These are phyloP conservation scores for Rhinopomastus cyanomelas DNA, from an alignment of 2,113 vertebrate genomes.

Conservation along the genomic window DNA sequence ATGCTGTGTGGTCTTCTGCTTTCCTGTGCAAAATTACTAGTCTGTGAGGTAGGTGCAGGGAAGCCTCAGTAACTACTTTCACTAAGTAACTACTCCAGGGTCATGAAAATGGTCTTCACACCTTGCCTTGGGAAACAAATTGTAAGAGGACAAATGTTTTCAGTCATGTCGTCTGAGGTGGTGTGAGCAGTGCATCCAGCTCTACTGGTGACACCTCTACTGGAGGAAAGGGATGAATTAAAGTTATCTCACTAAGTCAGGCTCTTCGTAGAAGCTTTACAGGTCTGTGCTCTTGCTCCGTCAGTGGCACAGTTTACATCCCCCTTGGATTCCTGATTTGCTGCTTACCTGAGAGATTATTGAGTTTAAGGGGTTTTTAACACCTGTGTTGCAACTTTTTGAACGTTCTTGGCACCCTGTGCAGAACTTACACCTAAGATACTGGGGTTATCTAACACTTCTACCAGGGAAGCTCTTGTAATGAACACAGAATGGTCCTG, in stretches of 20 bases:
- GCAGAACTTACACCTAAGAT: background rate
- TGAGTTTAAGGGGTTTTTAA: background rate
- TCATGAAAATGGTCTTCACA: background rate
- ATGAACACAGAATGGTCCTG: background rate
- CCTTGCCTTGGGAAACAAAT: background rate
- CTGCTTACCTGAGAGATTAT: background rate
- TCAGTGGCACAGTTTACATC: background rate
- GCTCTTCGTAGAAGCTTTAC: background rate
- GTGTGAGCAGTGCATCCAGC: background rate
- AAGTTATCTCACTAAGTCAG: background rate
- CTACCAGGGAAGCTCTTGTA: background rate
- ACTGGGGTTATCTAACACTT: background rate
- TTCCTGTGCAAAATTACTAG: background rate
- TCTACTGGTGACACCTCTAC: background rate
- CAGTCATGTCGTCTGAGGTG: background rate
- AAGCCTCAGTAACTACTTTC: background rate
- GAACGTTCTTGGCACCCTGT: background rate
- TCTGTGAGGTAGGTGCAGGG: background rate
- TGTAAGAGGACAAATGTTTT: background rate
- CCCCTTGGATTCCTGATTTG: background rate
- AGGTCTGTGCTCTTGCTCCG: background rate
- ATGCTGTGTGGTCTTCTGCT: background rate
- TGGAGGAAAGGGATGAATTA: background rate
- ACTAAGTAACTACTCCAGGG: background rate
- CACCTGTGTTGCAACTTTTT: background rate